Conservation (phyloP, 2,797 vertebrate genomes). For the Tenualosa thibaudeaui region DNA sequence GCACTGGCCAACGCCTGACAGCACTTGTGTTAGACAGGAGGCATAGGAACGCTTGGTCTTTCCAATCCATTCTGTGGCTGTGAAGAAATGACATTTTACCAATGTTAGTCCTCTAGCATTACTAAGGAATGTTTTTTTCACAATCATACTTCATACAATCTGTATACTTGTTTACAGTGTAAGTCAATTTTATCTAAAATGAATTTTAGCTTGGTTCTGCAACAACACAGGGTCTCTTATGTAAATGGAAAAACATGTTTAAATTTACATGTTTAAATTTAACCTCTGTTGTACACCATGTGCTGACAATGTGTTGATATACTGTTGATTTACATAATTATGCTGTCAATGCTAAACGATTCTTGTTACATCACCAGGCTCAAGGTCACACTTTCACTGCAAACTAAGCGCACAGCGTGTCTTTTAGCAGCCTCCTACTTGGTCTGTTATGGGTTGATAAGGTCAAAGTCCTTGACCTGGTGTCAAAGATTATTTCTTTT, state of each 20-base stretch:
- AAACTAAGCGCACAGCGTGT: not conserved
- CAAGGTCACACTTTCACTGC: not conserved
- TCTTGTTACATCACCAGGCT: not conserved
- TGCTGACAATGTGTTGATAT: not conserved
- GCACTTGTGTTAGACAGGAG: constrained; percentile 67
- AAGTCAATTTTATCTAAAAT: not conserved
- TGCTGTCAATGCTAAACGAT: not conserved
- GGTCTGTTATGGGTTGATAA: not conserved
- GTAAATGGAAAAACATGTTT: not conserved
- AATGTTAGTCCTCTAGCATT: not conserved
- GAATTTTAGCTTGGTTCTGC: not conserved
- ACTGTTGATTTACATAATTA: not conserved
- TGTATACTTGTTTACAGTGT: no score
- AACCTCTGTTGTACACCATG: not conserved
- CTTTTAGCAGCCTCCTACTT: not conserved
- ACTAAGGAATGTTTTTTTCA: not conserved
- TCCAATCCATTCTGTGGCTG: constrained; percentile 85
- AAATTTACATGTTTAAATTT: not conserved
- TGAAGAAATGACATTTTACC: constrained; percentile 8
- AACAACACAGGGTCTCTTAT: not conserved
- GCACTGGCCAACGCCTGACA: constrained; percentile 68
- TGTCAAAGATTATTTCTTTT: not conserved
- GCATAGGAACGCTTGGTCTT: constrained; percentile 69
- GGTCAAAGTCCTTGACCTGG: not conserved
- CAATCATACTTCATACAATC: no score